Evolutionary conservation across 2,888 invertebrate genomes (phyloP).

Genomic region (Campoplex nolae): DNA sequence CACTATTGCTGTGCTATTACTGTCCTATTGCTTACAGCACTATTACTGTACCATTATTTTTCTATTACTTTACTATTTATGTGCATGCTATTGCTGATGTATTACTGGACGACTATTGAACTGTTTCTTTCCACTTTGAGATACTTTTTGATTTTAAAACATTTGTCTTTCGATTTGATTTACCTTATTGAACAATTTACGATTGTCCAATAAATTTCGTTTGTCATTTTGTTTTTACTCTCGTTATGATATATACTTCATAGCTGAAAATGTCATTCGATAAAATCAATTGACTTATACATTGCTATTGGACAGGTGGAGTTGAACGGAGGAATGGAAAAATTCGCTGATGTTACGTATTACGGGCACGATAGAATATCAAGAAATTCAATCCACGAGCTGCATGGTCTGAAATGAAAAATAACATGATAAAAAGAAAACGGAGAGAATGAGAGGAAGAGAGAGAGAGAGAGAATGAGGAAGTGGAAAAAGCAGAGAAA

Average conservation of each 20-base stretch:
- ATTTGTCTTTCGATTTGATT: not conserved
- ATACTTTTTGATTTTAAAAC: not conserved
- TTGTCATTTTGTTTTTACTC: not conserved
- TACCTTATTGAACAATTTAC: not conserved
- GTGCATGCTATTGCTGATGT: not conserved
- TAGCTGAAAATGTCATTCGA: not conserved
- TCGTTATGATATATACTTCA: not conserved
- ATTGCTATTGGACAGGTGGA: not conserved
- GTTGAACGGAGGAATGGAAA: not conserved
- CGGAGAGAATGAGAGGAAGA: no score
- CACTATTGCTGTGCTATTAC: not conserved
- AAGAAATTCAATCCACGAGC: conserved; percentile 19
- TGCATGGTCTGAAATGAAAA: not conserved
- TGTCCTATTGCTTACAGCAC: not conserved
- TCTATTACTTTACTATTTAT: not conserved
- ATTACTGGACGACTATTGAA: no score
- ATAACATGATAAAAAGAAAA: conserved; percentile 13
- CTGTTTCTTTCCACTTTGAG: no score
- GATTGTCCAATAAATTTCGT: not conserved
- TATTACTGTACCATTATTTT: not conserved
- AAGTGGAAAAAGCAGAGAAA: not conserved
- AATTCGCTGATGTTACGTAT: conserved; percentile 16
- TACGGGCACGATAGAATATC: not conserved
- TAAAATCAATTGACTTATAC: not conserved
- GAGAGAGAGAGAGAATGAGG: not conserved